phyloP scores from a whole-genome alignment of 1,140 invertebrate species.

The Diachasmimorpha longicaudata region DNA sequence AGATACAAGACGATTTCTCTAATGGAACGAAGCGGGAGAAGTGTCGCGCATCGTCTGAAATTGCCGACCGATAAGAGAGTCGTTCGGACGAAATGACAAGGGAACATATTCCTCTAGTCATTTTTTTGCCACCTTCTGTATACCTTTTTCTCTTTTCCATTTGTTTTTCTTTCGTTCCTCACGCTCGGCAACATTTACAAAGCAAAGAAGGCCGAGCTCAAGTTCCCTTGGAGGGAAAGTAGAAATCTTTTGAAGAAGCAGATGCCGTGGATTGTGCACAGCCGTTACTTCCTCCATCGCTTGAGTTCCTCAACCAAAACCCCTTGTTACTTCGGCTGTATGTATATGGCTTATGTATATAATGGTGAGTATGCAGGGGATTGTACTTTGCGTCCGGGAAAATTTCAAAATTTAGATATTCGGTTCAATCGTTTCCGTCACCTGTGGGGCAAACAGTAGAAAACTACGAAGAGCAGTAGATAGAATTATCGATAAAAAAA shows the following conservation, averaged over 20 bases:
- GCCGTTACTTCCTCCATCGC: slow-evolving; percentile 1
- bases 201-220: neutral
- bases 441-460: slow-evolving; percentile 6
- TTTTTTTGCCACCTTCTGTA: neutral
- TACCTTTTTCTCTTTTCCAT: neutral
- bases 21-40: slow-evolving; percentile 20
- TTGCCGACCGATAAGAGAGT: slow-evolving; percentile 28
- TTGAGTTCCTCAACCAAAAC: neutral
- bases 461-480: neutral
- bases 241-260: slow-evolving; percentile 23
- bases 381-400: neutral
- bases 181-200: slow-evolving; percentile 4
- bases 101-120: neutral
- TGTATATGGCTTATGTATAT: neutral
- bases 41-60: slow-evolving; percentile 15
- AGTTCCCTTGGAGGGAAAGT: slow-evolving; percentile 3
- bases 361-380: neutral
- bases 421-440: slow-evolving; percentile 22
- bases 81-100: slow-evolving; percentile 22
- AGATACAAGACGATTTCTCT: slow-evolving; percentile 23
- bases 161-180: neutral
- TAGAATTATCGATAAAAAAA: too few relatives aligned
- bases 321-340: neutral
- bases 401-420: neutral
- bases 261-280: slow-evolving; percentile 29